These are phyloP conservation scores for Rhagoletis zephyria DNA, from an alignment of 1,140 invertebrate species.

Conservation along the genomic window DNA sequence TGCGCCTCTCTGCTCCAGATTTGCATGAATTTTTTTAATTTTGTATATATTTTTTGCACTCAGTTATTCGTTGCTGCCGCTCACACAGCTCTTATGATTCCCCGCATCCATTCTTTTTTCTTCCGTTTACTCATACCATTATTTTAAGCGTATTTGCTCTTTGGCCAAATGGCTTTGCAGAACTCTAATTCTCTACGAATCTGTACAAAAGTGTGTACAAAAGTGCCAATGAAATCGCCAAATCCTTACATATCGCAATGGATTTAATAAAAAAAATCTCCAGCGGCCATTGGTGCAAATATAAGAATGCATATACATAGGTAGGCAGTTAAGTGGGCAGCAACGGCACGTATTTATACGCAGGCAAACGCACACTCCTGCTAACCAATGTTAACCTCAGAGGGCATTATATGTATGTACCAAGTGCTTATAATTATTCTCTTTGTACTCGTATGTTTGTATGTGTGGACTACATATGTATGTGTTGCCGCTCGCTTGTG, in stretches of 20 bases:
- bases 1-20: not conserved
- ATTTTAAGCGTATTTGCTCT: slow-evolving; percentile 38
- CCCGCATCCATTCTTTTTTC: not conserved
- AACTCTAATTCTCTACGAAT: not conserved
- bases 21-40: not conserved
- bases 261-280: slow-evolving; percentile 34
- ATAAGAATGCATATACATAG: not conserved
- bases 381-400: not conserved
- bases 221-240: slow-evolving; percentile 40
- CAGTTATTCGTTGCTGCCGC: not conserved
- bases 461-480: not conserved
- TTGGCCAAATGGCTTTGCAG: slow-evolving; percentile 34
- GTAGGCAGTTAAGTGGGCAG: not conserved
- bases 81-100: not conserved
- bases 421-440: not conserved
- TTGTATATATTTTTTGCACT: not conserved
- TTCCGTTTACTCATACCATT: not conserved
- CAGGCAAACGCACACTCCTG: not conserved
- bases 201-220: not conserved
- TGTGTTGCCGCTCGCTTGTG: not conserved
- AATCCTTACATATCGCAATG: slow-evolving; percentile 29
- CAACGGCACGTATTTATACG: not conserved
- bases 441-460: not conserved
- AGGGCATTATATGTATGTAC: not conserved
- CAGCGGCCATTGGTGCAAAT: not conserved